Evolutionary conservation across 2,888 invertebrate genomes (phyloP).

Genomic region (Pseudolycoriella hygida): DNA sequence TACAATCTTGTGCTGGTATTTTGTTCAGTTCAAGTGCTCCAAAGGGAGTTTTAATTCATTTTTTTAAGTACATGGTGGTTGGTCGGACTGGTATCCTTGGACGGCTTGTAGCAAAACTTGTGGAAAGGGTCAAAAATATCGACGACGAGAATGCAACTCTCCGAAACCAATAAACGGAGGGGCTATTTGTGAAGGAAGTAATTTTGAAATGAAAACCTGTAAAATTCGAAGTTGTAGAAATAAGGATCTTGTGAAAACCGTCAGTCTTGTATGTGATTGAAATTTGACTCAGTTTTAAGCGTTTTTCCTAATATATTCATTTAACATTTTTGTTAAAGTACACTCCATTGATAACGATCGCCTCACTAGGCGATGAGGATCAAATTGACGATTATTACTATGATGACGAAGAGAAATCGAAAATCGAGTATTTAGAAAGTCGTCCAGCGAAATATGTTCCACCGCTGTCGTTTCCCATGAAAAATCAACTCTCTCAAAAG

Average conservation of each 20-base stretch:
- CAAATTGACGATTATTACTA: not conserved
- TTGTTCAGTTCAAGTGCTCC: constrained; percentile 8
- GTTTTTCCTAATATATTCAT: too few species aligned
- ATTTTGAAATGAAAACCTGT: constrained; percentile 11
- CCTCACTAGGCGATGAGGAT: not conserved
- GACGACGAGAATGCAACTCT: constrained; percentile 19
- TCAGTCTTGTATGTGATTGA: not conserved
- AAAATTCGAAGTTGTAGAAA: not conserved
- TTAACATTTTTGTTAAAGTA: not conserved
- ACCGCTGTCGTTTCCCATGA: not conserved
- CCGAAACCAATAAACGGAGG: constrained; percentile 27
- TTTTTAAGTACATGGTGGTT: constrained; percentile 18
- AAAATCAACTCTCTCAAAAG: constrained; percentile 16
- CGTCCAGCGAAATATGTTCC: not conserved
- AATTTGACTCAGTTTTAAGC: too few species aligned
- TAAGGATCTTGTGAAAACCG: not conserved
- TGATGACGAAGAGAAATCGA: not conserved
- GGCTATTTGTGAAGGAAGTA: constrained; percentile 20
- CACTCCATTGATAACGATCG: not conserved
- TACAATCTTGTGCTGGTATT: not conserved
- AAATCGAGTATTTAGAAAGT: not conserved
- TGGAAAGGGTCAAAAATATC: constrained; percentile 19
- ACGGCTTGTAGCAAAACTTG: constrained; percentile 23
- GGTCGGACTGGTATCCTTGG: constrained; percentile 25
- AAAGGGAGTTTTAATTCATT: not conserved